Evolutionary conservation across 2,888 invertebrate species (phyloP).

Genomic region (Ornithoptera alexandrae): DNA sequence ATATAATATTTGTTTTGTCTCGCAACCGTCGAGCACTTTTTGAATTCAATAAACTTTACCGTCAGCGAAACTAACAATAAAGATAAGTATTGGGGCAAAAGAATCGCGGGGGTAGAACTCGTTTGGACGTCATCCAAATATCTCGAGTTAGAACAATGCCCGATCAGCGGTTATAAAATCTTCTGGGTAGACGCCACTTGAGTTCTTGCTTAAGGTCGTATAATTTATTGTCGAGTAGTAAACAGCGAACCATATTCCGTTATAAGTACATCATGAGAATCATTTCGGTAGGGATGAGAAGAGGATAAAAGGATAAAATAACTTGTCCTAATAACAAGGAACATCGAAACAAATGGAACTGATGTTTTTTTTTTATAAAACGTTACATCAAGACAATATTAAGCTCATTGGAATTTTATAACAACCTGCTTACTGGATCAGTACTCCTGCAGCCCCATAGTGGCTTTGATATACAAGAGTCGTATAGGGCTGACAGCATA

Average conservation of each 20-base stretch:
- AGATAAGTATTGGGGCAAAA: slow-evolving; percentile 26
- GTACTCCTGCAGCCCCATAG: no score
- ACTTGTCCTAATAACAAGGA: no score
- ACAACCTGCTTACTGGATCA: no score
- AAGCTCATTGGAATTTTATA: no score
- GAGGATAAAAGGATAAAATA: no score
- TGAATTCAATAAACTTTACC: slow-evolving; percentile 21
- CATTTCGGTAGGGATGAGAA: no score
- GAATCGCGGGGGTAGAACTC: slow-evolving; percentile 3
- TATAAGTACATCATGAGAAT: neutral
- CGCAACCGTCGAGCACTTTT: neutral
- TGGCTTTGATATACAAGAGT: no score
- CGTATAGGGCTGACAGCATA: no score
- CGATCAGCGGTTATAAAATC: slow-evolving; percentile 28
- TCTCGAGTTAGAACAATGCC: slow-evolving; percentile 20
- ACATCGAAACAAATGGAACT: no score
- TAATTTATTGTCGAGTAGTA: slow-evolving; percentile 10
- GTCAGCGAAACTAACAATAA: slow-evolving; percentile 23
- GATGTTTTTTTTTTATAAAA: no score
- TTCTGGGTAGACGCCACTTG: slow-evolving; percentile 16
- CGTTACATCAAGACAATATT: no score
- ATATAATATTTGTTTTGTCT: neutral
- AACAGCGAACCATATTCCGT: slow-evolving; percentile 1
- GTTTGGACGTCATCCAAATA: slow-evolving; percentile 27
- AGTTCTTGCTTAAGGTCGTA: slow-evolving; percentile 5